Evolutionary conservation across 2,888 invertebrate species (phyloP), one percentile per base, ranked within the genome.

Genomic region (Ephialtes manifestator): DNA sequence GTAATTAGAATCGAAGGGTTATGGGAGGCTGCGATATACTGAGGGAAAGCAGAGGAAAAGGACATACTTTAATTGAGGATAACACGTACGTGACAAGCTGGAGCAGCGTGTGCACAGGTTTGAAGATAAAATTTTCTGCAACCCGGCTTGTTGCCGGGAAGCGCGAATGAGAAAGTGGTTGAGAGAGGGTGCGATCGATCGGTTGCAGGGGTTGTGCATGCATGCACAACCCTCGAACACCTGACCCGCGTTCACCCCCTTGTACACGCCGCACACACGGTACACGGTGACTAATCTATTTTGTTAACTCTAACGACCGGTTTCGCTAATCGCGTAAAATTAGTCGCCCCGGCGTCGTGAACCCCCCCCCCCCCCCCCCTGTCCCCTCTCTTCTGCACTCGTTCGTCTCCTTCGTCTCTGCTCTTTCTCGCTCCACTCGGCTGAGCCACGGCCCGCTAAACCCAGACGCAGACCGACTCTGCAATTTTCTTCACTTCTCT

Each of bases 271-370:
- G 18, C 20, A 70, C 58, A 71, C 55, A 75, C 43, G 68, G 70
- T 43, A 65, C 71, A 83, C 79, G 79, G 70, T 81, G 86, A 86
- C 84, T 86, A 87, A 87, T 87, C 84, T 86, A 84, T 81, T 86
- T 84, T 86, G 85, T 87, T 89, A 90, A 90, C 89, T 89, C 82
- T 86, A 85, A 83, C 88, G 87, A 89, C 81, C 88, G 84, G 86
- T 87, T 84, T 86, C 81, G 87, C 87, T 91, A 90, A 91, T 91
- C 90, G 90, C 83, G 82, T 81, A 83, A 90, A 91, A 91, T 91
- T 90, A 90, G 90, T 90, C 90, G 88, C 88, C 83, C 86, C 82
- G 75, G 67, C 74, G 72, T 87, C 83, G 83, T 87, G 85, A 87
- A 85, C 72, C 77, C 43, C 58, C 39, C 39, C 60, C 18, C 4